Evolutionary conservation across 1,140 invertebrate species (phyloP), one percentile per base, ranked within the genome.

Genomic region (Pseudomyrmex gracilis): DNA sequence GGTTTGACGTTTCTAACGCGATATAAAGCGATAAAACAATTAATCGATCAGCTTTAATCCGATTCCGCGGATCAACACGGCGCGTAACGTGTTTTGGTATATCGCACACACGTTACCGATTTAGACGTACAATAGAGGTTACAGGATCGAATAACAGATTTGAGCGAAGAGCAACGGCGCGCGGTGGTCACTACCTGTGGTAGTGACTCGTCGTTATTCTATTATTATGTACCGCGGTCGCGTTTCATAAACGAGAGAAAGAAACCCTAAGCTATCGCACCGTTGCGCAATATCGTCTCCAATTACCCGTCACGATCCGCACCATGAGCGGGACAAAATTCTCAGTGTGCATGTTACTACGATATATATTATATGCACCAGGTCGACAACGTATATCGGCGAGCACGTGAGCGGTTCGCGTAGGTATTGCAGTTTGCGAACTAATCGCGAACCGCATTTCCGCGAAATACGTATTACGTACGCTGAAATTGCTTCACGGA

Each of bases 161-260:
- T 53, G 12, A 74, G 2, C 43, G 9, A 24, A 70, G 53, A 58
- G 64, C 15, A 7, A 17, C 12, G 22, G 12, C 22, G 20, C 2
- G 12, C 55, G 61, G 1, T n/a, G n/a, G n/a, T 22, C 24, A 57
- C n/a, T n/a, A 78, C 10, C 17, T 61, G 51, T 15, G 24, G 7
- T 15, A n/a, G 34, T 24, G 2, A 20, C 51, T 51, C 13, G 66
- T 47, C 45, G 17, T 34, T 34, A 22, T 17, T 24, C 7, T 45
- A n/a, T 77, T 45, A n/a, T 77, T 49, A 24, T 76, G 53, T 34
- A 24, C 10, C 10, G 12, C 58, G 60, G 13, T 4, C 49, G 24
- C 34, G 22, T 77, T 77, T 74, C 43, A 55, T 82, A 77, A 70
- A 43, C 34, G 45, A 61, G 80, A 64, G 49, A 63, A 76, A 53